Percentiles rank a stretch among this genome's conserved stretches.
Conservation (phyloP, 2,797 vertebrate genomes). For the Oceanodroma leucorhoa region DNA sequence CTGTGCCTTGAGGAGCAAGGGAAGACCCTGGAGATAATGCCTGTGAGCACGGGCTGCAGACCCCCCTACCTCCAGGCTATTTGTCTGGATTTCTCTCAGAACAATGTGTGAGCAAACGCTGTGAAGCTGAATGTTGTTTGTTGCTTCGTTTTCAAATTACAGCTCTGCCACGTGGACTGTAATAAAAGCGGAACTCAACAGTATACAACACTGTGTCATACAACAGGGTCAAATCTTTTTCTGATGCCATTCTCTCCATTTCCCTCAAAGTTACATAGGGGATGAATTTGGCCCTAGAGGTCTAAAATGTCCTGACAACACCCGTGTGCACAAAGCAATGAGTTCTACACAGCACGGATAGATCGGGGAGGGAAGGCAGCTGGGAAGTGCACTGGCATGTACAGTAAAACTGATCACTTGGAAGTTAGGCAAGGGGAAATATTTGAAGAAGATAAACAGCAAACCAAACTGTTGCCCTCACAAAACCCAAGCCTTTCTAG, state of each 20-base stretch:
- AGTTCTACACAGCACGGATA: fast-evolving
- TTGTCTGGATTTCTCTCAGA: not conserved
- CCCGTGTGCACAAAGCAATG: fast-evolving
- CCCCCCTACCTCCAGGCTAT: not conserved
- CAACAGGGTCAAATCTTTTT: not conserved
- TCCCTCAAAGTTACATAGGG: not conserved
- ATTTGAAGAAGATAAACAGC: not conserved
- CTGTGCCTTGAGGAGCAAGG: not conserved
- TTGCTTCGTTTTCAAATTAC: not conserved
- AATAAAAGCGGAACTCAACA: not conserved
- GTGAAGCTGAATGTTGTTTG: not conserved
- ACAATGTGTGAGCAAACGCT: not conserved
- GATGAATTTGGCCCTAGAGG: not conserved
- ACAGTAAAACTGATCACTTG: not conserved
- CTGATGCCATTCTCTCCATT: not conserved
- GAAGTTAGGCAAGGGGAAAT: not conserved
- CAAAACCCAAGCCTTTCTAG: not conserved
- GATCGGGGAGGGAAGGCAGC: not conserved
- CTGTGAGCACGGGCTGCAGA: not conserved
- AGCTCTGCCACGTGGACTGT: not conserved
- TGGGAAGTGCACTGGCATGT: not conserved
- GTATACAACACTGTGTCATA: not conserved
- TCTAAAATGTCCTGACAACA: not conserved
- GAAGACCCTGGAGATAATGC: not conserved
- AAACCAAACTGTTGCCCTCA: not conserved